A percentile compares a stretch with the other conserved stretches of the same genome.
Evolutionary conservation across 1,140 invertebrate species (phyloP).

Genomic region (Bombus impatiens): DNA sequence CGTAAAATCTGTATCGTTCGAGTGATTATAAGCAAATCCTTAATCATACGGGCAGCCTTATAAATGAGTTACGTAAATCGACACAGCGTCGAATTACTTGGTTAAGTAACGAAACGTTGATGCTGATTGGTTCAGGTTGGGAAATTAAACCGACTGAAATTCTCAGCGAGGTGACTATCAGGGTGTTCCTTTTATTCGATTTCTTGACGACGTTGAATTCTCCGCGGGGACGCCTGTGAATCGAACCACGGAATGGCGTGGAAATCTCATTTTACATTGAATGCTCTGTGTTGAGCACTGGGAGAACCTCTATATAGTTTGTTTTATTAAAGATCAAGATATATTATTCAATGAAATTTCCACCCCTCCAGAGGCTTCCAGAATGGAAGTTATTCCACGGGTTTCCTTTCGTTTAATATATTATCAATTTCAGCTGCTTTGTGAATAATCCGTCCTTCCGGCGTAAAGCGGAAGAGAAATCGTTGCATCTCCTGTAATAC

Average conservation of each 20-base stretch:
- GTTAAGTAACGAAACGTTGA: neutral
- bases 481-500: neutral
- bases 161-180: neutral
- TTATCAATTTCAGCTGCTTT: neutral
- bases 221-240: neutral
- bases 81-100: too few relatives aligned
- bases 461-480: too few relatives aligned
- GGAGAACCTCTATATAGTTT: neutral
- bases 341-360: neutral
- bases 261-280: slow-evolving; percentile 14
- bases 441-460: neutral
- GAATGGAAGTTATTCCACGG: neutral
- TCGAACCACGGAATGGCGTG: slow-evolving; percentile 17
- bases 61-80: too few relatives aligned
- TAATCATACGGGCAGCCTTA: too few relatives aligned
- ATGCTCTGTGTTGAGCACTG: neutral
- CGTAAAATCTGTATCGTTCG: too few relatives aligned
- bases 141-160: neutral
- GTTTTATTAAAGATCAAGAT: neutral
- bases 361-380: too few relatives aligned
- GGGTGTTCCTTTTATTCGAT: neutral
- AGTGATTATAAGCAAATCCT: too few relatives aligned
- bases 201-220: neutral
- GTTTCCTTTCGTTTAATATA: neutral
- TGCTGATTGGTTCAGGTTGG: neutral